A percentile compares a stretch with the other conserved stretches of the same genome.
phyloP scores from a whole-genome alignment of 2,797 vertebrate species.

The Helarctos malayanus region DNA sequence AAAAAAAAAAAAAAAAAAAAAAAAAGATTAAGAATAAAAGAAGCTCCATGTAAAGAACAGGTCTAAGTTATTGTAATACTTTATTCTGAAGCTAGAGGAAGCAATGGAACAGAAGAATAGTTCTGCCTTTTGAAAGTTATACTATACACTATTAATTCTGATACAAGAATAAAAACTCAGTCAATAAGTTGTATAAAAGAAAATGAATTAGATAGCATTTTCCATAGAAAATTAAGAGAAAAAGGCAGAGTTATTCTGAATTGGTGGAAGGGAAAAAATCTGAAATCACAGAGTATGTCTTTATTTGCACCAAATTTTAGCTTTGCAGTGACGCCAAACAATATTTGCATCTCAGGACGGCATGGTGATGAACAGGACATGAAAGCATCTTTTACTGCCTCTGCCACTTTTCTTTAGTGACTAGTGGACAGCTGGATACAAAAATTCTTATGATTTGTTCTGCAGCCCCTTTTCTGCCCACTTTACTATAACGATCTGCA shows the following conservation, averaged over 20 bases:
- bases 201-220: constrained; percentile 34
- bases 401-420: constrained; percentile 73
- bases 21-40: constrained; percentile 11
- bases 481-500: constrained; percentile 94
- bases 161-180: neutral
- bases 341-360: constrained; percentile 83
- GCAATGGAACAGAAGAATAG: neutral
- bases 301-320: constrained; percentile 35
- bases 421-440: constrained; percentile 90
- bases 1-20: neutral
- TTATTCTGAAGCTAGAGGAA: neutral
- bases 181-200: neutral
- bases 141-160: constrained; percentile 27
- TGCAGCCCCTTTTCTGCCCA: constrained; percentile 88
- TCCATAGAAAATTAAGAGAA: neutral
- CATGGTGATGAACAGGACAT: constrained; percentile 87
- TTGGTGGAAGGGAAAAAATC: neutral
- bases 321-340: neutral
- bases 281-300: neutral
- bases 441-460: constrained; percentile 94
- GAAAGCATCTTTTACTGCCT: constrained; percentile 90
- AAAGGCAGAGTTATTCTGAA: neutral
- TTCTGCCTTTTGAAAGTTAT: neutral
- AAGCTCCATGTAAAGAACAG: constrained; percentile 3
- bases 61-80: neutral